Evolutionary conservation across 2,888 invertebrate species (phyloP), one percentile per base, ranked within the genome.

Genomic region (Synergus japonicus): DNA sequence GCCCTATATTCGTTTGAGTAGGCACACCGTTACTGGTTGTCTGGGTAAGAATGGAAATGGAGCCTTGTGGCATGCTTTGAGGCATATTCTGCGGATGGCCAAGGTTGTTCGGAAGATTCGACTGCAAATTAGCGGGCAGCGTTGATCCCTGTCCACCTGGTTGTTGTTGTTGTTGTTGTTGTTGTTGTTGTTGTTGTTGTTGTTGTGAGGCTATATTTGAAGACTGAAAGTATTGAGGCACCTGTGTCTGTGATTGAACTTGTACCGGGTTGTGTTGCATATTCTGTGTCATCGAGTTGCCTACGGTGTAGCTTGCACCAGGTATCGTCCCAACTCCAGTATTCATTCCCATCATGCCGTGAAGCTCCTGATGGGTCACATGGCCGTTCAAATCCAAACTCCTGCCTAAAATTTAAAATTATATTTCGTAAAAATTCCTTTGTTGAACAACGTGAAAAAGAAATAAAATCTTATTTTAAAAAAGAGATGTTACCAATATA

Each of bases 101-200:
- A 87, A 94, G 93, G 88, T 93, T 94, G 84, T 93, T 94, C 67
- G 92, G 92, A 81, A 92, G 92, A 79, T 93, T 87, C 76, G 93
- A 93, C 88, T 94, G 94, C 86, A 94, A 92, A 92, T 94, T 94
- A 18, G 94, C 93, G 58, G 94, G 94, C 86, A 94, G 92, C n/a
- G 94, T 94, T 0, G 94, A 92, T n/a, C 94, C 94, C 85, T 94
- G 94, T 44, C 77, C 81, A 79, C 80, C 83, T 46, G 85, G 88
- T 60, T 89, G 89, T 76, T 85, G 87, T 65, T 84, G 86, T 77
- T 85, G 86, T 82, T 88, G 84, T 3, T 29, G 29, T 0, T 29
- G 29, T 3, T 29, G 29, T 29, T 29, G 29, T 29, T 29, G 29
- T 2, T 29, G 29, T 29, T 29, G 29, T 29, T 29, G 29, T 29